phyloP scores from a whole-genome alignment of 2,113 vertebrate genomes.

The Epinephelus fuscoguttatus region DNA sequence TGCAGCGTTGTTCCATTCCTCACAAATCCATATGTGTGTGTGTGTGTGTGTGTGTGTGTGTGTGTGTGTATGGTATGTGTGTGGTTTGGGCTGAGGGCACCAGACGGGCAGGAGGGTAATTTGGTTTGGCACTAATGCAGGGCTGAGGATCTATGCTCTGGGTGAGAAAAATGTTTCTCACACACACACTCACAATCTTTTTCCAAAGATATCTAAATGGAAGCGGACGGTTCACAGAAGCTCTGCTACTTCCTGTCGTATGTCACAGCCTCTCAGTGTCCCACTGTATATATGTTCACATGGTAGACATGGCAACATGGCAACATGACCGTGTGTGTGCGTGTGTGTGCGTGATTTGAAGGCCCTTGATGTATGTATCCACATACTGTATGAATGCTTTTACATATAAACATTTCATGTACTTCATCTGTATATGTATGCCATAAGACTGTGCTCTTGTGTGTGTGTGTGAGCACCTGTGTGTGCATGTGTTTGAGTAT shows the following conservation, averaged over 20 bases:
- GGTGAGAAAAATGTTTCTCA: conserved; percentile 66
- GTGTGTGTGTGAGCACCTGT: neutral
- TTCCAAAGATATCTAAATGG: conserved; percentile 50
- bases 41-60: conserved; percentile 28
- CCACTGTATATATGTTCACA: conserved; percentile 32
- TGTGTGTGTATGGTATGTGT: conserved; percentile 36
- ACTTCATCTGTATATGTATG: neutral
- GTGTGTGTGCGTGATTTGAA: conserved; percentile 71
- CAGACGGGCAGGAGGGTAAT: conserved; percentile 80
- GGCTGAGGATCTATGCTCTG: conserved; percentile 68
- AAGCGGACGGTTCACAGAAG: conserved; percentile 42
- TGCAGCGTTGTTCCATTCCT: conserved; percentile 52
- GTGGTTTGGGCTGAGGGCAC: conserved; percentile 66
- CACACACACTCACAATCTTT: conserved; percentile 24
- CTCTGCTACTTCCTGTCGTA: conserved; percentile 26
- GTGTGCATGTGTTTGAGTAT: neutral
- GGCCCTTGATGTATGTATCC: neutral
- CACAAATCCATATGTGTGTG: conserved; percentile 25
- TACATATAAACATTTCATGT: neutral
- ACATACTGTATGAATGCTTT: neutral
- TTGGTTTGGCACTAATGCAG: conserved; percentile 83
- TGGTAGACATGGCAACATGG: neutral
- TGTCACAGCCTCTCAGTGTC: conserved; percentile 24
- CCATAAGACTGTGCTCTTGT: neutral
- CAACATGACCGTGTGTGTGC: conserved; percentile 66